Evolutionary conservation across 2,797 vertebrate genomes (phyloP).

Genomic region (Enteromius argenteus): DNA sequence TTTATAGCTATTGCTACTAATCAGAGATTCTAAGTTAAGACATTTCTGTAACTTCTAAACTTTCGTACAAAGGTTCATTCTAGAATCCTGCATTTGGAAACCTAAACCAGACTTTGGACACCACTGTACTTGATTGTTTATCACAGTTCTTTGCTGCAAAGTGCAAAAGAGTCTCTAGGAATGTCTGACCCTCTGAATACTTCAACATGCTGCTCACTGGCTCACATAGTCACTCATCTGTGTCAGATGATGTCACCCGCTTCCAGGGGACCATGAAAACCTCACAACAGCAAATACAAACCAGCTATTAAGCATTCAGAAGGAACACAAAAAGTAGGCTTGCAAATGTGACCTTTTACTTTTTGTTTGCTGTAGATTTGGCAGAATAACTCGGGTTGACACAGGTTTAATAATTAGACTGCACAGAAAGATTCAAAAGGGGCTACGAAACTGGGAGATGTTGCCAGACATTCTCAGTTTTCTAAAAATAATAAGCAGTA

Average conservation of each 20-base stretch:
- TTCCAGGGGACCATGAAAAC: conserved; percentile 10
- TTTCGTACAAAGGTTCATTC: neutral
- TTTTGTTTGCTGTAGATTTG: neutral
- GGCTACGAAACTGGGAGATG: neutral
- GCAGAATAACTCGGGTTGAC: neutral
- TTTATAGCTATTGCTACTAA: neutral
- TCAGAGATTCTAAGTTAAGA: neutral
- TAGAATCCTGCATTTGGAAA: neutral
- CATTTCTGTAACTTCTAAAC: neutral
- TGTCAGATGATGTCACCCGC: neutral
- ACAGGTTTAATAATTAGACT: neutral
- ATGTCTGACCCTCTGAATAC: conserved; percentile 30
- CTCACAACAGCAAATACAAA: conserved; percentile 17
- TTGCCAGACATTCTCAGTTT: neutral
- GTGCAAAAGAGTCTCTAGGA: neutral
- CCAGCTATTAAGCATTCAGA: conserved; percentile 13
- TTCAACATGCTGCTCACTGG: conserved; percentile 1
- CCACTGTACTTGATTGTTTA: neutral
- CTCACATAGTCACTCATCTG: neutral
- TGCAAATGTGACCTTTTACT: conserved; percentile 24
- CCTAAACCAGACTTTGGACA: neutral
- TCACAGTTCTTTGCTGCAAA: neutral
- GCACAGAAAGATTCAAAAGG: neutral
- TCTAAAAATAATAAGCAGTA: neutral
- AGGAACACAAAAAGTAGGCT: conserved; percentile 1